These are phyloP conservation scores for Morpho deidamia DNA, from an alignment of 2,888 invertebrate genomes.

Conservation along the genomic window DNA sequence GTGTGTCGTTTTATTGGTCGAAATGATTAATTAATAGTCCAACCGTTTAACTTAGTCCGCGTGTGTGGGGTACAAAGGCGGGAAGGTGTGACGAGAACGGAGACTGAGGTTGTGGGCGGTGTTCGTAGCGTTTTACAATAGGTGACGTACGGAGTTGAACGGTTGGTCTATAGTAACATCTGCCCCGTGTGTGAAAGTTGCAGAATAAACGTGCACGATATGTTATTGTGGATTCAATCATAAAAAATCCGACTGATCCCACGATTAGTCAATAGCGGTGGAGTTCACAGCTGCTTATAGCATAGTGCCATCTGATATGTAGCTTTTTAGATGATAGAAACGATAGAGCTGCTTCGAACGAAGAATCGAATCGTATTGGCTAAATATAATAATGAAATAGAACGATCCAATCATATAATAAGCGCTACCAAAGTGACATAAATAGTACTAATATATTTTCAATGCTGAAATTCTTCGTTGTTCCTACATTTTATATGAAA, in stretches of 20 bases:
- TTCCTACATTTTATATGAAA: conserved; percentile 72
- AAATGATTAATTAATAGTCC: too few species aligned
- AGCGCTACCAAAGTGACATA: conserved; percentile 28
- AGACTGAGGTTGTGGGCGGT: too few species aligned
- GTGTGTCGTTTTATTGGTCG: too few species aligned
- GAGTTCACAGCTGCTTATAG: conserved; percentile 49
- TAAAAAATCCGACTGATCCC: neutral
- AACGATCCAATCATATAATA: conserved; percentile 27
- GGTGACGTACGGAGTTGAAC: too few species aligned
- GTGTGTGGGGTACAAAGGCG: too few species aligned
- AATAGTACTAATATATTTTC: conserved; percentile 42
- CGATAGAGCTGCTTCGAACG: conserved; percentile 67
- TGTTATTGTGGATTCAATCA: neutral
- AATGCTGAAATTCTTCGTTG: conserved; percentile 50
- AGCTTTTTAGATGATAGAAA: conserved; percentile 61
- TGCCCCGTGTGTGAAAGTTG: too few species aligned
- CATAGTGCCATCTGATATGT: conserved; percentile 72
- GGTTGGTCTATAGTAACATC: too few species aligned
- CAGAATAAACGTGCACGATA: too few species aligned
- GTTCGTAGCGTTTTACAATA: too few species aligned
- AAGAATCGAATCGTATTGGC: conserved; percentile 60
- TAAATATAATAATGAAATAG: conserved; percentile 58
- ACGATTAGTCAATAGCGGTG: neutral
- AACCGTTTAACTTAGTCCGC: too few species aligned
- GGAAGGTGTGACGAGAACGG: too few species aligned